Conservation (phyloP, 2,797 vertebrate genomes). For the Peromyscus attwateri region DNA sequence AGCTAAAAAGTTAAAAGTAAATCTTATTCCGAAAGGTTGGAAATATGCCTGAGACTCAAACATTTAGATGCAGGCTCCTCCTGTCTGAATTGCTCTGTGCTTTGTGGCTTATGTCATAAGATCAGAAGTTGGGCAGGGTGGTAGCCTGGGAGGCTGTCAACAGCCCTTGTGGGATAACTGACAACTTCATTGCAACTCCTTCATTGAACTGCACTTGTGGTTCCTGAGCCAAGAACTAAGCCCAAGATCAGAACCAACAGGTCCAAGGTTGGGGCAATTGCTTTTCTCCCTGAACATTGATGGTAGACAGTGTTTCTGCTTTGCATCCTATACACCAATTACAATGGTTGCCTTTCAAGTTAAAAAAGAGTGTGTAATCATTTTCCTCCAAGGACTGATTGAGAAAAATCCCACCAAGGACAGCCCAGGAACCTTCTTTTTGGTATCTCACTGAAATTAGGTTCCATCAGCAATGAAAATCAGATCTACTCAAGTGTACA, state of each 20-base stretch:
- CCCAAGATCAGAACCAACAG: neutral
- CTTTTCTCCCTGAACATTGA: neutral
- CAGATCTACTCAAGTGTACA: neutral
- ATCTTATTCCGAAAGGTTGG: slow-evolving; percentile 65
- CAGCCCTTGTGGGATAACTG: neutral
- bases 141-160: neutral
- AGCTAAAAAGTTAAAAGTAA: slow-evolving; percentile 63
- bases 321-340: neutral
- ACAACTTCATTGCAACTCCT: neutral
- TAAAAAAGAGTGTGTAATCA: neutral
- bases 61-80: slow-evolving; percentile 28
- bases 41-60: slow-evolving; percentile 56
- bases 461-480: neutral
- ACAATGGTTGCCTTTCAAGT: neutral
- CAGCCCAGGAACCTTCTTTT: neutral
- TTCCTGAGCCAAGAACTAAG: slow-evolving; percentile 16
- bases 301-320: neutral
- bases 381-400: slow-evolving; percentile 18
- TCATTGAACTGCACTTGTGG: neutral
- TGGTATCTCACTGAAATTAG: neutral
- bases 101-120: neutral
- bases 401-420: neutral
- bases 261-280: neutral
- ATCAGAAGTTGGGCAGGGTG: neutral
- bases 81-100: slow-evolving; percentile 33